A percentile compares a stretch with the other conserved stretches of the same genome.
Conservation (phyloP, 2,797 vertebrate genomes). For the Rhinatrema bivittatum region DNA sequence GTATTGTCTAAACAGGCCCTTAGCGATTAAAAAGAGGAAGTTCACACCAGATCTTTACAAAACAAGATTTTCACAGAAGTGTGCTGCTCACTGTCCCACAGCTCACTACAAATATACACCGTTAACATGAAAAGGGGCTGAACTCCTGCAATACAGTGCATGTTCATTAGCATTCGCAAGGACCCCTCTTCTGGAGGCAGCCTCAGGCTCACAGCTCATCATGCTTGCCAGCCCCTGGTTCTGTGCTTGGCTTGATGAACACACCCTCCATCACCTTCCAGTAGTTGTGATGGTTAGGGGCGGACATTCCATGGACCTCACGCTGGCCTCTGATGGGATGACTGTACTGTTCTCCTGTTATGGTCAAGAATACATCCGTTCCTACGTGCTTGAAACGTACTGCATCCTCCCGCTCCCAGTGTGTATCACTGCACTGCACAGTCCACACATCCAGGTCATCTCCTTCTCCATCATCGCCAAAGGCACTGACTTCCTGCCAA, state of each 20-base stretch:
- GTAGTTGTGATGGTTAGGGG: slow-evolving; percentile 73
- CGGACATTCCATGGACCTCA: slow-evolving; percentile 83
- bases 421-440: slow-evolving; percentile 75
- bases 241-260: slow-evolving; percentile 80
- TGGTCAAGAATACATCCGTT: slow-evolving; percentile 80
- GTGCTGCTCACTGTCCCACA: too few relatives aligned
- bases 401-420: slow-evolving; percentile 78
- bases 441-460: slow-evolving; percentile 88
- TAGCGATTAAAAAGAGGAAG: too few relatives aligned
- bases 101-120: too few relatives aligned
- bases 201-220: slow-evolving; percentile 88
- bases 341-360: slow-evolving; percentile 90
- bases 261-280: slow-evolving; percentile 94
- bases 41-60: too few relatives aligned
- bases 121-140: too few relatives aligned
- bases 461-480: slow-evolving; percentile 90
- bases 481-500: slow-evolving; percentile 89
- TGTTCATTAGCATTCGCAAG: too few relatives aligned
- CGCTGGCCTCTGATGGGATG: slow-evolving; percentile 88
- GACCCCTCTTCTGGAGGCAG: too few relatives aligned
- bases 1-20: too few relatives aligned
- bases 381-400: slow-evolving; percentile 86
- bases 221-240: slow-evolving; percentile 52
- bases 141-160: too few relatives aligned
- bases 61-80: too few relatives aligned